Evolutionary conservation across 2,113 vertebrate genomes (phyloP).

Genomic region (Echinops telfairi): DNA sequence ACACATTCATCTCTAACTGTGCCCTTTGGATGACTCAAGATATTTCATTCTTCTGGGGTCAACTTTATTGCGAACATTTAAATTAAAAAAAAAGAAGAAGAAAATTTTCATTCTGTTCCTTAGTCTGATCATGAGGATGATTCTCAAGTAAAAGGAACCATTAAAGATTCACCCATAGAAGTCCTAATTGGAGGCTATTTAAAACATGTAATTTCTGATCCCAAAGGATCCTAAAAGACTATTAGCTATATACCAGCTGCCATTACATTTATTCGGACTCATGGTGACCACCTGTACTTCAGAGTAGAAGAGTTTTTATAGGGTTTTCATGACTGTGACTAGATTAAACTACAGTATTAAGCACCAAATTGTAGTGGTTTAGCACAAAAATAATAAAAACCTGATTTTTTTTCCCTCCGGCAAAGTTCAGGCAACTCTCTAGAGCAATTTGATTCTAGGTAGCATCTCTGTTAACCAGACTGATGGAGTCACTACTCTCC

Average conservation of each 20-base stretch:
- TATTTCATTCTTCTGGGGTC: neutral
- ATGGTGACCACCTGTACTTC: neutral
- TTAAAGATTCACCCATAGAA: neutral
- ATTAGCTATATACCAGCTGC: neutral
- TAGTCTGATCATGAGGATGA: neutral
- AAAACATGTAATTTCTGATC: neutral
- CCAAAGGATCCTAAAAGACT: conserved; percentile 16
- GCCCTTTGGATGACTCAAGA: neutral
- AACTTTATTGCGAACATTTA: neutral
- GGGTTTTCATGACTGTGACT: neutral
- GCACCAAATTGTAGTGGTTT: neutral
- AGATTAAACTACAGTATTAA: neutral
- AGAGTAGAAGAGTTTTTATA: neutral
- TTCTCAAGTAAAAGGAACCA: neutral
- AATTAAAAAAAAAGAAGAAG: neutral
- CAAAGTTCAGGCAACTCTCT: neutral
- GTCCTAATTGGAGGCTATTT: conserved; percentile 3
- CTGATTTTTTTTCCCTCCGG: neutral
- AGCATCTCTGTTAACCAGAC: neutral
- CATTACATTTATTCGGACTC: neutral
- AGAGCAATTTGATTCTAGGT: neutral
- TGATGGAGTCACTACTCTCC: neutral
- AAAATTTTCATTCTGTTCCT: neutral
- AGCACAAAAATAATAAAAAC: neutral
- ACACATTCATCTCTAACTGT: neutral